phyloP scores from a whole-genome alignment of 1,140 invertebrate species.

The Euschistus heros region DNA sequence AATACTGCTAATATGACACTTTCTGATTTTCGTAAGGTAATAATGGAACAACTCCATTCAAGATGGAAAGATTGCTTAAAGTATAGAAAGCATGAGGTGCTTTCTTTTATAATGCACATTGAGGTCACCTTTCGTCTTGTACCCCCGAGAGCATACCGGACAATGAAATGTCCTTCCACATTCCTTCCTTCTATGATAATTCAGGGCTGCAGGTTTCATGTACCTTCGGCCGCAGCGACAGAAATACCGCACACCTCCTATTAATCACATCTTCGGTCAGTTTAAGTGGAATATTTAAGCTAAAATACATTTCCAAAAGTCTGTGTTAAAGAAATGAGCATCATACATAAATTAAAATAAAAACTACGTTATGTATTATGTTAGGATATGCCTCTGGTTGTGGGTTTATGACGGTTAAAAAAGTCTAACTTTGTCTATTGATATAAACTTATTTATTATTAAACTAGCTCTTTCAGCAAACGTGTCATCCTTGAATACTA shows the following conservation, averaged over 20 bases:
- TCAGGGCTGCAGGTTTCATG: constrained; percentile 11
- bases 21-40: too few relatives aligned
- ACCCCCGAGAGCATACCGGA: constrained; percentile 18
- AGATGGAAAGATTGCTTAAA: not conserved
- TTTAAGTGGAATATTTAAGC: not conserved
- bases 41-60: too few relatives aligned
- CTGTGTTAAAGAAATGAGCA: not conserved
- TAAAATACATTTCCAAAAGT: not conserved
- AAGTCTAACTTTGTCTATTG: too few relatives aligned
- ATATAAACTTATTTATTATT: too few relatives aligned
- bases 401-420: too few relatives aligned
- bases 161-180: constrained; percentile 25
- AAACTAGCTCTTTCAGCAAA: too few relatives aligned
- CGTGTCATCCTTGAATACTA: too few relatives aligned
- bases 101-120: constrained; percentile 8
- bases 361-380: not conserved
- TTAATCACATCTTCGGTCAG: not conserved
- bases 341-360: not conserved
- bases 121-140: constrained; percentile 12
- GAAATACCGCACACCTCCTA: constrained; percentile 11
- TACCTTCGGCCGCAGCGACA: constrained; percentile 23
- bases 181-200: constrained; percentile 21
- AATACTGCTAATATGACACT: too few relatives aligned
- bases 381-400: too few relatives aligned
- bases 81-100: not conserved